A percentile compares a stretch with the other conserved stretches of the same genome.
Evolutionary conservation across 2,113 vertebrate species (phyloP).

Genomic region (Pollachius pollachius): DNA sequence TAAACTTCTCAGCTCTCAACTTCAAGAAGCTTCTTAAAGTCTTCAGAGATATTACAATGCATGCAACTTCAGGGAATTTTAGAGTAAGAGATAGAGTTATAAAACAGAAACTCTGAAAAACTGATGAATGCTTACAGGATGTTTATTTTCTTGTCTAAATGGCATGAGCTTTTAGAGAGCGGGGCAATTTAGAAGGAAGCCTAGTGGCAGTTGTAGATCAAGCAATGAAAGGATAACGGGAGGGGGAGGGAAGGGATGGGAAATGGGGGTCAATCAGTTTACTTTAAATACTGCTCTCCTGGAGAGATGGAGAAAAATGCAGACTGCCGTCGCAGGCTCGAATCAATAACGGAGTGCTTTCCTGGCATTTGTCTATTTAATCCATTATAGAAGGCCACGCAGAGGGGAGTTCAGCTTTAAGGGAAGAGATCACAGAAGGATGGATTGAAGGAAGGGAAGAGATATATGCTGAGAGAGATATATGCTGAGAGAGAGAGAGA

Average conservation of each 20-base stretch:
- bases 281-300: slow-evolving; percentile 63
- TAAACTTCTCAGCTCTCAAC: no score
- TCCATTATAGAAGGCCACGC: slow-evolving; percentile 67
- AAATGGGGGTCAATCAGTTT: slow-evolving; percentile 52
- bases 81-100: background rate
- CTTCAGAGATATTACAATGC: no score
- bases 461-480: no score
- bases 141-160: slow-evolving; percentile 36
- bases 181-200: slow-evolving; percentile 5
- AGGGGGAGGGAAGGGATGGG: slow-evolving; percentile 3
- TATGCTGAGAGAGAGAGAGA: slow-evolving; percentile 5
- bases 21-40: no score
- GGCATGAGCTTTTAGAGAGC: background rate
- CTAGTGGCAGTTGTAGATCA: background rate
- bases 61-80: no score
- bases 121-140: slow-evolving; percentile 39
- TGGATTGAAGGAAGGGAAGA: slow-evolving; percentile 16
- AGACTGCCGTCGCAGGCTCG: slow-evolving; percentile 12
- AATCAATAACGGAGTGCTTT: slow-evolving; percentile 78
- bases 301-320: slow-evolving; percentile 50
- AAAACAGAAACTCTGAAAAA: slow-evolving; percentile 25
- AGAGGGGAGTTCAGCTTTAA: slow-evolving; percentile 25
- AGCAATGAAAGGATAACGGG: background rate
- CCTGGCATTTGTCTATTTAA: slow-evolving; percentile 76
- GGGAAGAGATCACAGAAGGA: slow-evolving; percentile 31